Evolutionary conservation across 1,140 invertebrate genomes (phyloP).

Genomic region (Aphaenogaster floridana): DNA sequence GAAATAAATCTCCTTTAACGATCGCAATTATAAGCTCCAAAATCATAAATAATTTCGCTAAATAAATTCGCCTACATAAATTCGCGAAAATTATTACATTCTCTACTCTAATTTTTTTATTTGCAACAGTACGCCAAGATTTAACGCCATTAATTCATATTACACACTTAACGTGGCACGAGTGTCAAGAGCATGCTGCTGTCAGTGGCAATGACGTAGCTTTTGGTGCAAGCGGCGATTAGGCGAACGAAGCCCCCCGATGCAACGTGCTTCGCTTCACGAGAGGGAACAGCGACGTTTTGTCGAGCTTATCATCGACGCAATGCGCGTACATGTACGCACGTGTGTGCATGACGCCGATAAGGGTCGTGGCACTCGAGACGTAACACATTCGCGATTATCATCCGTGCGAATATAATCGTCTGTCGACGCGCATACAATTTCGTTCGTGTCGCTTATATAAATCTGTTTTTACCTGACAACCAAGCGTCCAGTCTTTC

Average conservation of each 20-base stretch:
- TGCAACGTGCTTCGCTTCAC: neutral
- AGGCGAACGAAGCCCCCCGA: constrained; percentile 54
- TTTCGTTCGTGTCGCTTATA: constrained; percentile 27
- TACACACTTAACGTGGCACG: constrained; percentile 45
- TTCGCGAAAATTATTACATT: neutral
- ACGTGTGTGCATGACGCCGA: constrained; percentile 72
- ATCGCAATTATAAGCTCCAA: neutral
- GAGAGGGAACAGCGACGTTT: constrained; percentile 67
- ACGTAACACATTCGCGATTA: constrained; percentile 48
- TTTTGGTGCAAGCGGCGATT: constrained; percentile 63
- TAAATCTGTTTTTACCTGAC: constrained; percentile 41
- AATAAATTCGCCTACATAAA: neutral
- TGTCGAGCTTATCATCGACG: constrained; percentile 70
- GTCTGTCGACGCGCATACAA: constrained; percentile 19
- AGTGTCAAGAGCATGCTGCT: constrained; percentile 55
- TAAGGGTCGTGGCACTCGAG: constrained; percentile 51
- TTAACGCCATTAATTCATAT: constrained; percentile 49
- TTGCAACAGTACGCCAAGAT: neutral
- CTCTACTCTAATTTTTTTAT: neutral
- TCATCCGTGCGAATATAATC: constrained; percentile 52
- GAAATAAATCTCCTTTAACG: neutral
- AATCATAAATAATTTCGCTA: neutral
- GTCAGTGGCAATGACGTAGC: constrained; percentile 51
- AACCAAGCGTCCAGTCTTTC: neutral
- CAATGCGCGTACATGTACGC: constrained; percentile 63